A percentile compares a stretch with the other conserved stretches of the same genome.
Evolutionary conservation across 2,113 vertebrate species (phyloP).

Genomic region (Microtus oregoni): DNA sequence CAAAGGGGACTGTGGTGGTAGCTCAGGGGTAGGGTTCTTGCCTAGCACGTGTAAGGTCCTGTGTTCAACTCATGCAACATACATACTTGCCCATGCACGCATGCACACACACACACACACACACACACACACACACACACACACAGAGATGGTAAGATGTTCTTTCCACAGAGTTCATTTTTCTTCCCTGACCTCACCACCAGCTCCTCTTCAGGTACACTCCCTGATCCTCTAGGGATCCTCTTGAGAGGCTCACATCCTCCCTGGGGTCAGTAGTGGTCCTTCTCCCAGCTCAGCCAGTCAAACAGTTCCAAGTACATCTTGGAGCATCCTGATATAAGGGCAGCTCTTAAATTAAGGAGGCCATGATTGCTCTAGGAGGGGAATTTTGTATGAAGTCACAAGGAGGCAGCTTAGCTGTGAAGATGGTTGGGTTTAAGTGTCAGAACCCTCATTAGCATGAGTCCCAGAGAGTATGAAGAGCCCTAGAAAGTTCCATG

Average conservation of each 20-base stretch:
- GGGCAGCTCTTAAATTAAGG: not conserved
- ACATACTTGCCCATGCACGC: not conserved
- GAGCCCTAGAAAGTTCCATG: not conserved
- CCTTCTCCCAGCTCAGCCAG: not conserved
- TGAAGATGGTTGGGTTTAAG: not conserved
- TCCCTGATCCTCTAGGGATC: not conserved
- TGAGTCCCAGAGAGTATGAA: too few relatives aligned
- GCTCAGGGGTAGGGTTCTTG: not conserved
- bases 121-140: not conserved
- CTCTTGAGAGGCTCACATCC: not conserved
- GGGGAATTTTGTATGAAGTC: not conserved
- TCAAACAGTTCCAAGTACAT: not conserved
- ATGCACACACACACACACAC: not conserved
- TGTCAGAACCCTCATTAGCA: not conserved
- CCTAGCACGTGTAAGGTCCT: not conserved
- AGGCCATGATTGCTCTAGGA: accelerated
- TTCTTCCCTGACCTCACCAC: not conserved
- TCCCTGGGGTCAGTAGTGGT: not conserved
- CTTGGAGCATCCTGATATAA: not conserved
- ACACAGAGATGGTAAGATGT: not conserved
- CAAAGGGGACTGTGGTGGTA: not conserved
- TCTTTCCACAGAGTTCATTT: not conserved
- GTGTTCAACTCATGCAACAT: not conserved
- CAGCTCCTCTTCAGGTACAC: not conserved
- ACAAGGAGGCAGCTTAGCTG: not conserved